Base-by-base conservation (phyloP, 2,888 invertebrate species). In the Coenonympha glycerion region DNA sequence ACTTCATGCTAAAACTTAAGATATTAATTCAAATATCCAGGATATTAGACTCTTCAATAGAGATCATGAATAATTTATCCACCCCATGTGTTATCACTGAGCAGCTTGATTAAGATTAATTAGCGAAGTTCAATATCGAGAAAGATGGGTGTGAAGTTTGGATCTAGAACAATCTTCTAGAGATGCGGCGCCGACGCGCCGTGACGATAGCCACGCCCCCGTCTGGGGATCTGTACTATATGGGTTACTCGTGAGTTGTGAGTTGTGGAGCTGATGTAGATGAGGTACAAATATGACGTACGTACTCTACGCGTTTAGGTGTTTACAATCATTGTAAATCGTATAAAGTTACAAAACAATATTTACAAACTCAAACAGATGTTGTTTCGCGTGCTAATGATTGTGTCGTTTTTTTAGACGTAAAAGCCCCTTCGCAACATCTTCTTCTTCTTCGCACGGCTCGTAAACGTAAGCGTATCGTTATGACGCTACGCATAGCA, bases 141-240 rank as follows among this genome's bases (percentile, higher is more conserved):
- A 40, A 52, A 49, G 47, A 57, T 54, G 47, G 51, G 53, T 55
- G 47, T 49, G 50, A 58, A 58, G 45, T 54, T 53, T 51, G 53
- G 47, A 61, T 58, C 49, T 58, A 61, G 60, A 79, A 76, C 66
- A 73, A 79, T 77, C 70, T 64, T 68, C 71, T 69, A 67, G 68
- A 73, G 72, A 72, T 69, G 66, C 66, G 81, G 81, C 80, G 82
- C 79, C 80, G 77, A 71, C 72, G 73, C 73, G 81, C 73, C 81
- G 76, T 81, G 81, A 79, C 76, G 78, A 68, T 69, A 63, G 64
- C 81, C 82, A 79, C 83, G 81, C 84, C 84, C 76, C 73, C 75
- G 64, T 68, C 46, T 49, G 45, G 31, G 53, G 37, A 53, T 26
- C 34, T 50, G 39, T 45, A 47, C 24, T 53, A 50, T 53, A 49